Evolutionary conservation across 1,140 invertebrate species (phyloP), one percentile per base, ranked within the genome.

Genomic region (Rhagoletis pomonella): DNA sequence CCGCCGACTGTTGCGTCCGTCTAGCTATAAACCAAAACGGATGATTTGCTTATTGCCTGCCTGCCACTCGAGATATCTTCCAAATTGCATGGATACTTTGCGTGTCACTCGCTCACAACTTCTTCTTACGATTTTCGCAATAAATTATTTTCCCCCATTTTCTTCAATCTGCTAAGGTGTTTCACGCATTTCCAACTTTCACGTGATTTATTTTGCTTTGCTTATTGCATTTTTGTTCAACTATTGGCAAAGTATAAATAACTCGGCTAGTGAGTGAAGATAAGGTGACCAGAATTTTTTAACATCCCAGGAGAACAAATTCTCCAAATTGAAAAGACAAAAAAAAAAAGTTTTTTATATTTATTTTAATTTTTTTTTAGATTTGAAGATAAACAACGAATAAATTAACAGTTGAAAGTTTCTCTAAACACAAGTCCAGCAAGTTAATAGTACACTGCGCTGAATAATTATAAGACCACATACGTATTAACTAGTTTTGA

Each of bases 191-290:
- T 42, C 17, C 67, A 17, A 17, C 67, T n/a, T 3, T 73, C 67
- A 73, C 42, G 67, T 47, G 67, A 73, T 47, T 73, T 73, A 73
- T 73, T 73, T 73, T 17, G 29, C 29, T 42, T 73, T 39, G 42
- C 42, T 73, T 73, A 73, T 44, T 73, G 67, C 42, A 73, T 14
- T 73, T 73, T 44, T 73, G 14, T 12, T 73, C 39, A 73, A 73
- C 67, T 42, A 47, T 44, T 17, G 67, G 44, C 67, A 73, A 73
- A 44, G 67, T 44, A 47, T 42, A 29, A 17, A 73, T 42, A n/a
- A 0, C 0, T 0, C 3, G 17, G 67, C 1, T 39, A 47, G 67
- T 67, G 29, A 67, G 29, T 12, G 29, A 67, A 10, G n/a, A n/a
- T n/a, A n/a, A n/a, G n/a, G n/a, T n/a, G n/a, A n/a, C n/a, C n/a